These are phyloP conservation scores for Streblospio benedicti DNA, from an alignment of 1,140 invertebrate species.

Conservation along the genomic window DNA sequence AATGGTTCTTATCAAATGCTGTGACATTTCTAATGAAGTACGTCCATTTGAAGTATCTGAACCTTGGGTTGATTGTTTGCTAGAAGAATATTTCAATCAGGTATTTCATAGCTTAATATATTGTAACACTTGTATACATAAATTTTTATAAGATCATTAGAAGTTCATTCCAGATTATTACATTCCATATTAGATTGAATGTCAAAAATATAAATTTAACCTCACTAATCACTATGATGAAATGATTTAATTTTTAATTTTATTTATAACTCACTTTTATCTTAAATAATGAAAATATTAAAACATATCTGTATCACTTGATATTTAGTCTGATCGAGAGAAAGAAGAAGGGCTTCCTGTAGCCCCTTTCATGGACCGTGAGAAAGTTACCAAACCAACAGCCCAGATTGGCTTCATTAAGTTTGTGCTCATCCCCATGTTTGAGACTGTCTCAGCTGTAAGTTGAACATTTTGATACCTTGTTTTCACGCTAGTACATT, in stretches of 20 bases:
- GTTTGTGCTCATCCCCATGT: slow-evolving; percentile 48
- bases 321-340: slow-evolving; percentile 38
- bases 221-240: too few relatives aligned
- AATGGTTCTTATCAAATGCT: slow-evolving; percentile 48
- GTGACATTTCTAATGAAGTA: slow-evolving; percentile 50
- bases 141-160: too few relatives aligned
- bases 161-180: too few relatives aligned
- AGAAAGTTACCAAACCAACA: slow-evolving; percentile 48
- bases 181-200: too few relatives aligned
- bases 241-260: too few relatives aligned
- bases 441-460: slow-evolving; percentile 32
- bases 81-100: slow-evolving; percentile 50
- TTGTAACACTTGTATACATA: slow-evolving; percentile 1
- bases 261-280: too few relatives aligned
- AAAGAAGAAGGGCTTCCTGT: slow-evolving; percentile 47
- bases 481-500: not conserved
- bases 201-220: too few relatives aligned
- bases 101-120: slow-evolving; percentile 20
- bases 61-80: slow-evolving; percentile 47
- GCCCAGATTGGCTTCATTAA: slow-evolving; percentile 50
- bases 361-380: slow-evolving; percentile 49
- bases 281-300: too few relatives aligned
- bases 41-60: slow-evolving; percentile 47
- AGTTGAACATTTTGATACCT: slow-evolving; percentile 2
- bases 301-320: too few relatives aligned